Evolutionary conservation across 2,797 vertebrate species (phyloP).

Genomic region (Spinibarbus caldwelli): DNA sequence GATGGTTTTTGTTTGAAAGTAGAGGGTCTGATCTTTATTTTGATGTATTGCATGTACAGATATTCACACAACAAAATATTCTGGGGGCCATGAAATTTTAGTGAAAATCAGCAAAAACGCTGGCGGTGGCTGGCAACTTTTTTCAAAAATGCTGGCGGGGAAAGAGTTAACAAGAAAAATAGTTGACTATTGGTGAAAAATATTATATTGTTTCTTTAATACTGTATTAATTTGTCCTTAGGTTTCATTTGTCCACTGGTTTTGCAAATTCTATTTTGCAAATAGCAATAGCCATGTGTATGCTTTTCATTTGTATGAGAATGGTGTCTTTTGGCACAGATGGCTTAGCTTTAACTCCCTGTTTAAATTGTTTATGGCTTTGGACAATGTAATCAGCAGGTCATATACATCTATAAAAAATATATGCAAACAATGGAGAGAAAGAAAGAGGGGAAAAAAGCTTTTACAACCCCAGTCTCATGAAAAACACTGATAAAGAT

Average conservation of each 20-base stretch:
- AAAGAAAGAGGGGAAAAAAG: not conserved
- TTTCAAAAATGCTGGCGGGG: too few species aligned
- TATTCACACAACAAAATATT: too few species aligned
- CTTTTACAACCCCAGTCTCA: not conserved
- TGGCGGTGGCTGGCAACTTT: too few species aligned
- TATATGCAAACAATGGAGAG: not conserved
- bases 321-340: too few species aligned
- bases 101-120: too few species aligned
- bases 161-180: not conserved
- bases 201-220: not conserved
- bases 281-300: too few species aligned
- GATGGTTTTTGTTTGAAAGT: too few species aligned
- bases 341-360: not conserved
- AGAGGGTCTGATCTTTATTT: too few species aligned
- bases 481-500: constrained; percentile 23
- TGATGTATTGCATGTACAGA: too few species aligned
- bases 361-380: not conserved
- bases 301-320: too few species aligned
- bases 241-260: not conserved
- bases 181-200: not conserved
- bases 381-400: not conserved
- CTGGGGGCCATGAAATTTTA: too few species aligned
- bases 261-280: not conserved
- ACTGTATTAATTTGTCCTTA: not conserved
- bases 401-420: not conserved